Conservation (phyloP, 2,113 vertebrate genomes). For the Microtus pennsylvanicus region DNA sequence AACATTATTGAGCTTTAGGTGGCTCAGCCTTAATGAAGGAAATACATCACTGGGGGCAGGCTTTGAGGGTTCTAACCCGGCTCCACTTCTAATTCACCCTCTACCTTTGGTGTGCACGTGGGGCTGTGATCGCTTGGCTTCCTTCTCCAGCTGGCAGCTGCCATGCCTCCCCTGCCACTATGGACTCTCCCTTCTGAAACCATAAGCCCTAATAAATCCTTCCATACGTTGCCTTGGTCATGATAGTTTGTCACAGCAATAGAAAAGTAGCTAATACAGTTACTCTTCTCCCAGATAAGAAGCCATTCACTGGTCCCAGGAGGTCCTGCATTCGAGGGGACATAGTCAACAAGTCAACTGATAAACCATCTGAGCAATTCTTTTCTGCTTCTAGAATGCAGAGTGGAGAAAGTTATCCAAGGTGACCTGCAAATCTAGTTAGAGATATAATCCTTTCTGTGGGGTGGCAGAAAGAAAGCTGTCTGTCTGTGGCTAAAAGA, state of each 20-base stretch:
- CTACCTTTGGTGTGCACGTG: not conserved
- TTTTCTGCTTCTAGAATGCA: not conserved
- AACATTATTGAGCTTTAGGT: not conserved
- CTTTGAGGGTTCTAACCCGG: not conserved
- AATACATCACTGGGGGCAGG: not conserved
- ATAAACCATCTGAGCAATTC: not conserved
- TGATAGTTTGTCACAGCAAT: not conserved
- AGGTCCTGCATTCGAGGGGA: not conserved
- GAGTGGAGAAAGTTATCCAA: not conserved
- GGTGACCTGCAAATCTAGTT: not conserved
- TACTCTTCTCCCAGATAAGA: slow-evolving; percentile 9
- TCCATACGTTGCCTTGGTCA: not conserved
- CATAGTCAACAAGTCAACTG: not conserved
- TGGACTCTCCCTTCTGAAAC: not conserved
- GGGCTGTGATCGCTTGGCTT: not conserved
- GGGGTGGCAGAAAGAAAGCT: not conserved
- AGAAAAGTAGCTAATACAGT: not conserved
- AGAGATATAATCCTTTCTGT: not conserved
- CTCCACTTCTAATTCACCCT: not conserved
- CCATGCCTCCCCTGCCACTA: not conserved
- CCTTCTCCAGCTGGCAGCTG: not conserved
- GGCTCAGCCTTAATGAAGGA: not conserved
- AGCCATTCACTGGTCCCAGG: not conserved
- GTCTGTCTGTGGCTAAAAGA: not conserved
- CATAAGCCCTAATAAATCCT: no score